These are phyloP conservation scores for Megalurothrips usitatus DNA, from an alignment of 2,888 invertebrate species.

Conservation along the genomic window DNA sequence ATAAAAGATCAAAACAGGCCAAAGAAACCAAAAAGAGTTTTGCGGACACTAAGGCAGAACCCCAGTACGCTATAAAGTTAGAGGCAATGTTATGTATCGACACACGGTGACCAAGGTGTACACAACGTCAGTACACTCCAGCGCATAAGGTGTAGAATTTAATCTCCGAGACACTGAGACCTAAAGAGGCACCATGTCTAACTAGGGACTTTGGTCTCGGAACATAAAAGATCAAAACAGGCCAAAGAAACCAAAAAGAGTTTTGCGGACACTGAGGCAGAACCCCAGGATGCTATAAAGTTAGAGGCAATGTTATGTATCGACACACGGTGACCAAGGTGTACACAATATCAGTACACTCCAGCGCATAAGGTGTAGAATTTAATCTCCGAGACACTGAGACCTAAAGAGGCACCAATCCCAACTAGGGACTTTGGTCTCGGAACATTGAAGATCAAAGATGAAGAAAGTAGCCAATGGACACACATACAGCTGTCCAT, in stretches of 20 bases:
- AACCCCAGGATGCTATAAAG: too few species aligned
- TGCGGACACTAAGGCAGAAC: too few species aligned
- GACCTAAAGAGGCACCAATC: neutral
- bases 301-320: too few species aligned
- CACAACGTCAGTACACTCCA: neutral
- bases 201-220: neutral
- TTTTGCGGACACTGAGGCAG: too few species aligned
- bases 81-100: too few species aligned
- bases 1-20: neutral
- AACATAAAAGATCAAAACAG: neutral
- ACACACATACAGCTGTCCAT: too few species aligned
- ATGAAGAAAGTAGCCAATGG: too few species aligned
- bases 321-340: neutral
- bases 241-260: too few species aligned
- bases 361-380: neutral
- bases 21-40: too few species aligned
- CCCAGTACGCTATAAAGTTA: too few species aligned
- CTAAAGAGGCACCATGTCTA: neutral
- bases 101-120: neutral
- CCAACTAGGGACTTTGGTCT: neutral
- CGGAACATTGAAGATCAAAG: too few species aligned
- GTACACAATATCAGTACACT: neutral
- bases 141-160: neutral
- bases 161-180: neutral
- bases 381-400: neutral